Base-by-base conservation (phyloP, 2,113 vertebrate genomes). In the Notothenia coriiceps region DNA sequence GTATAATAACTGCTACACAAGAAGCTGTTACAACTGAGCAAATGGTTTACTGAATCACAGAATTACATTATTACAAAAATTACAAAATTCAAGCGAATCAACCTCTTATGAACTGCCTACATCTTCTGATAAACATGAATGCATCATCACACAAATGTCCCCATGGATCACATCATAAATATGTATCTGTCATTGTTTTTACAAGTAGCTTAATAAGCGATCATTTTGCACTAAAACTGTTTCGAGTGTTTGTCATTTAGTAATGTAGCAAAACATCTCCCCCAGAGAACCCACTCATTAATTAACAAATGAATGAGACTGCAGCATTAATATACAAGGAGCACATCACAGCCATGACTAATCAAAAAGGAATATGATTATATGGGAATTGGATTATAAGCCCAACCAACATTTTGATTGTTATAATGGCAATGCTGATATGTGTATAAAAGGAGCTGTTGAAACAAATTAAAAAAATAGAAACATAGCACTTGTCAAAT, bases 321-420 rank as follows among this genome's bases (percentile, higher is more conserved):
- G 50, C 43, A 29, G 46, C 61, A 84, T 87, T 74, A 87, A 87
- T 70, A 75, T 86, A 56, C 82, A 80, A 71, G 43, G 52, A 55
- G 61, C 40, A 55, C 22, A 83, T 74, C 50, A 77, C 40, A 67
- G 56, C 77, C 54, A 77, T 6, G 13, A 80, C 43, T 40, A 83
- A 74, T 70, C 50, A 84, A 64, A 84, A 14, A 65, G 44, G 46
- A 76, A 68, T 25, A 69, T 1, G 1, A 75, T 63, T 61, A 81
- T 13, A 40, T 10, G 25, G 4, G 18, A 57, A 67, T 14, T 51
- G 6, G 72, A 64, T 80, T 66, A 73, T 6, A 0, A 59, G 9
- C 18, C 75, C 40, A 7, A 76, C 51, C 43, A 33, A 13, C 62
- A 61, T 2, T 57, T 0, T 1, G 47, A 60, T 75, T 46, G 54